These are phyloP conservation scores for Toxonevra muliebris DNA, from an alignment of 2,888 invertebrate species.

Conservation along the genomic window DNA sequence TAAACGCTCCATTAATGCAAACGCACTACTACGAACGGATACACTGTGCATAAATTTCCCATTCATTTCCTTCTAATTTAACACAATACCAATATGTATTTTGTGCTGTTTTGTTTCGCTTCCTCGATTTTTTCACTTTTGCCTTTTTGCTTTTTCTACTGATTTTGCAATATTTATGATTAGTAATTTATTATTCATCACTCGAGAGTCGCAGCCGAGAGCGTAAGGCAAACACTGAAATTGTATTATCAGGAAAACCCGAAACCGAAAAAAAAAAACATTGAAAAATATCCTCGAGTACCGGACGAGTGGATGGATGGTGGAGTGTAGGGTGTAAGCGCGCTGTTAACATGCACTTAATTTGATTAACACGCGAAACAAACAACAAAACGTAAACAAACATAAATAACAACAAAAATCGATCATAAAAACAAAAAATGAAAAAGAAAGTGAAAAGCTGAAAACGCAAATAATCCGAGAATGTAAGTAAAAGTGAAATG, in stretches of 20 bases:
- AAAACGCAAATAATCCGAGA: conserved; percentile 6
- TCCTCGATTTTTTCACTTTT: not conserved
- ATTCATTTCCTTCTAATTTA: conserved; percentile 60
- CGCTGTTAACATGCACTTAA: conserved; percentile 58
- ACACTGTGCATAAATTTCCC: conserved; percentile 52
- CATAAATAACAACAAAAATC: conserved; percentile 4
- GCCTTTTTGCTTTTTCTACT: conserved; percentile 33
- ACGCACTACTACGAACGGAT: conserved; percentile 34
- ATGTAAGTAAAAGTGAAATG: conserved; percentile 1
- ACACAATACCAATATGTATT: conserved; percentile 51
- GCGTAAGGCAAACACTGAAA: no score
- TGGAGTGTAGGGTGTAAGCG: conserved; percentile 27
- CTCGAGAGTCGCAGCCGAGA: conserved; percentile 32
- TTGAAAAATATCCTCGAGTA: not conserved
- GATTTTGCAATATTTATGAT: conserved; percentile 61
- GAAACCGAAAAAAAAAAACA: not conserved
- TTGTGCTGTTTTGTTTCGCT: not conserved
- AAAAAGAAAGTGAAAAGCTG: not conserved
- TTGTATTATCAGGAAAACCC: not conserved
- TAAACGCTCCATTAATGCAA: conserved; percentile 29
- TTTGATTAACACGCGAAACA: conserved; percentile 51
- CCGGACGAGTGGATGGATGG: not conserved
- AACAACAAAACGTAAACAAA: not conserved
- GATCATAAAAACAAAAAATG: not conserved
- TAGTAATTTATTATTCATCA: conserved; percentile 60